Evolutionary conservation across 2,888 invertebrate genomes (phyloP), one percentile per base, ranked within the genome.

Genomic region (Eupithecia pulchellata): DNA sequence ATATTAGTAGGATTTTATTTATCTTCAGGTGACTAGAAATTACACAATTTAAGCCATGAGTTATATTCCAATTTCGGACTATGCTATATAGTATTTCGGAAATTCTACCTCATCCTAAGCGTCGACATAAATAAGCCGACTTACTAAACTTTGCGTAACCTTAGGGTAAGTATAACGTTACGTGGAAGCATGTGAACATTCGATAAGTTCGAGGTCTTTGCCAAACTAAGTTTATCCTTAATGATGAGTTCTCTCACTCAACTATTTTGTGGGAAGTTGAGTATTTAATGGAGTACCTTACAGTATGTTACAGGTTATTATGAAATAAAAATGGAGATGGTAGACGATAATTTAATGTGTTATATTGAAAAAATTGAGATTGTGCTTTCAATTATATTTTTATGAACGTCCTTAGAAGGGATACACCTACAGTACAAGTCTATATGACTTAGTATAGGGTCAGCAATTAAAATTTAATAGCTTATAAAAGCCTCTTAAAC

Each of bases 161-260:
- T 55, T 64, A 69, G 25, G 58, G 66, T 64, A 64, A 65, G 66
- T 71, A 69, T 47, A 61, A 69, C 69, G 52, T 74, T 64, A 69
- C 69, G 66, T 69, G 64, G 47, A 70, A 67, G 73, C 75, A 75
- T 72, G 74, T 66, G 75, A 75, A 75, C 75, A 73, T 75, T 75
- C 72, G 75, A 72, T 73, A 75, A 77, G 77, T 77, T 77, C 68
- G 72, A 61, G 74, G 72, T 75, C 75, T 74, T 73, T 47, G 65
- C 29, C 58, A 58, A 77, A 77, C 75, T 77, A 66, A 72, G 74
- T 75, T 75, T 69, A 77, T 73, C 77, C 72, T 72, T 75, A 77
- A 77, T 77, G 75, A 77, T 73, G 77, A 77, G 77, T 75, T 77
- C 75, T 72, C 72, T 64, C 58, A 77, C 72, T 65, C 61, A 77